Percentiles rank a stretch among this genome's conserved stretches.
Conservation (phyloP, 2,113 vertebrate species). For the Columba janthina region DNA sequence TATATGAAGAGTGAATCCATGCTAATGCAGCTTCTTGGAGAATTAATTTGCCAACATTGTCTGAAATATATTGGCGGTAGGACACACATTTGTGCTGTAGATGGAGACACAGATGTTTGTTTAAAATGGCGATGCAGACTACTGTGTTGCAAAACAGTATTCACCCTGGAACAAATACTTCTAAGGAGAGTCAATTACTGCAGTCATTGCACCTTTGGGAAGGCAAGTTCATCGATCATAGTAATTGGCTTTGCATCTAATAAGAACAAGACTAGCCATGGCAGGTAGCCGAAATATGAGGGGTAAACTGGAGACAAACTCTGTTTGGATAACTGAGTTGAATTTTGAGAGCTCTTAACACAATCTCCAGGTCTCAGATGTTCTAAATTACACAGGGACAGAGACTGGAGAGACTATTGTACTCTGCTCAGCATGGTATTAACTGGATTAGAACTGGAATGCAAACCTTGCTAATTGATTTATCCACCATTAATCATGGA, state of each 20-base stretch:
- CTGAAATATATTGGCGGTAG: background rate
- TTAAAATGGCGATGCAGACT: background rate
- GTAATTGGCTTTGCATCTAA: constrained; percentile 11
- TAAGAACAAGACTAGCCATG: background rate
- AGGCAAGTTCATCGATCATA: background rate
- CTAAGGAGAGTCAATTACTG: background rate
- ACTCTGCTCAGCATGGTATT: constrained; percentile 15
- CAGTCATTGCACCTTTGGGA: background rate
- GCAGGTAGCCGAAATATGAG: constrained; percentile 30
- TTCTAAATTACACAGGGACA: constrained; percentile 48
- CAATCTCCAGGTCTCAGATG: constrained; percentile 17
- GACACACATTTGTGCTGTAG: background rate
- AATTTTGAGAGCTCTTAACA: constrained; percentile 38
- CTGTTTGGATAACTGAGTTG: constrained; percentile 22
- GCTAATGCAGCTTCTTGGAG: background rate
- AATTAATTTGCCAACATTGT: background rate
- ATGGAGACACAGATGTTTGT: background rate
- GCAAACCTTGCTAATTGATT: constrained; percentile 48
- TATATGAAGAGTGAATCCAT: background rate
- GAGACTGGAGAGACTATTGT: constrained; percentile 22
- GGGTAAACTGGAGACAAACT: background rate
- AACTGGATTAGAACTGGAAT: constrained; percentile 55
- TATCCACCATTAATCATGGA: constrained; percentile 16
- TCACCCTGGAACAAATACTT: background rate
- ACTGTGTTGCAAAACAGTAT: background rate